Conservation (phyloP, 2,888 invertebrate species). For the Ecliptopera silaceata region DNA sequence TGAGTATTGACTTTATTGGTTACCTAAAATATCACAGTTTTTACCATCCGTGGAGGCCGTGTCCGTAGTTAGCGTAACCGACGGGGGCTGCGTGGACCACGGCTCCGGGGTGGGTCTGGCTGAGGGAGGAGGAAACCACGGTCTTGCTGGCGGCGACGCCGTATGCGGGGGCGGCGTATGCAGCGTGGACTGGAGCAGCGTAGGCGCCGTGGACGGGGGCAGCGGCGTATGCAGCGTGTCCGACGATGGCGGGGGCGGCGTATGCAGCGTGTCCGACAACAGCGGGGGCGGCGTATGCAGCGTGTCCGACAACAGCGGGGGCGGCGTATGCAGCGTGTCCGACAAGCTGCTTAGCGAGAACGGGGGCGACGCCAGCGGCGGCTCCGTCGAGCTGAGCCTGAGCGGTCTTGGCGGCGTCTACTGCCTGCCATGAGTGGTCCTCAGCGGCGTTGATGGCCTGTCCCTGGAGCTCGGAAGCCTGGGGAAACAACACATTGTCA, state of each 20-base stretch:
- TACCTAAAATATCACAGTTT: slow-evolving; percentile 77
- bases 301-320: slow-evolving; percentile 45
- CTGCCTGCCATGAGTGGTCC: slow-evolving; percentile 76
- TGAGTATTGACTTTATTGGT: slow-evolving; percentile 76
- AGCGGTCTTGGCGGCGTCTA: slow-evolving; percentile 73
- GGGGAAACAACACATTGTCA: not conserved
- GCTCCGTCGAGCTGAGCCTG: slow-evolving; percentile 75
- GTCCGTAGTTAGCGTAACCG: slow-evolving; percentile 43
- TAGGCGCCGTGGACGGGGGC: slow-evolving; percentile 44
- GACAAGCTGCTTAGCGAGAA: slow-evolving; percentile 72
- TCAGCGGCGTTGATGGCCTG: slow-evolving; percentile 76
- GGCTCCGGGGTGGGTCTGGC: slow-evolving; percentile 61
- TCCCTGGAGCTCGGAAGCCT: slow-evolving; percentile 70
- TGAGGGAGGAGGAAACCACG: slow-evolving; percentile 45
- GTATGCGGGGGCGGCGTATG: slow-evolving; percentile 43
- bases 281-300: slow-evolving; percentile 71
- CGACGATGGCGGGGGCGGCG: slow-evolving; percentile 33
- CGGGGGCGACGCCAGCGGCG: slow-evolving; percentile 74
- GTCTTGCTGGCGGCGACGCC: slow-evolving; percentile 43
- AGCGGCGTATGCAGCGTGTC: slow-evolving; percentile 41
- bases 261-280: slow-evolving; percentile 45
- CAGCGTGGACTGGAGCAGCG: slow-evolving; percentile 35
- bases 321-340: slow-evolving; percentile 40
- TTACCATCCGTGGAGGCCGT: slow-evolving; percentile 70
- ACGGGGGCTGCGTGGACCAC: slow-evolving; percentile 46